phyloP scores from a whole-genome alignment of 2,797 vertebrate species.

The Mareca penelope region DNA sequence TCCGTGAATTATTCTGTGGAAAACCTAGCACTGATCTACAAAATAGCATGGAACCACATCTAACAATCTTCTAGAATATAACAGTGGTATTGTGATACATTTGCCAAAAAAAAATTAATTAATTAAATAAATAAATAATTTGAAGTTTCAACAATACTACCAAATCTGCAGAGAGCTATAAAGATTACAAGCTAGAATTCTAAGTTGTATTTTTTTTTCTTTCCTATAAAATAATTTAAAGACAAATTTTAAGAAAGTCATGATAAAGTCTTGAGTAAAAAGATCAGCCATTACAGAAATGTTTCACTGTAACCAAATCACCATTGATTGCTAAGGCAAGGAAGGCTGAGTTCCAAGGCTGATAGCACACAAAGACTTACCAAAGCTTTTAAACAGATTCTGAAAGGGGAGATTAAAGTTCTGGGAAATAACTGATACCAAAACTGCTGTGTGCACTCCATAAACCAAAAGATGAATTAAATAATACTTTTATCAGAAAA shows the following conservation, averaged over 20 bases:
- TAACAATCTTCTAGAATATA: background rate
- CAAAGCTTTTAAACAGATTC: background rate
- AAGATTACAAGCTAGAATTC: background rate
- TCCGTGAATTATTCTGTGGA: background rate
- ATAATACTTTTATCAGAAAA: background rate
- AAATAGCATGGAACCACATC: background rate
- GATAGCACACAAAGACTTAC: background rate
- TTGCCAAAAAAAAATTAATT: background rate
- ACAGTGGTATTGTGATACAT: background rate
- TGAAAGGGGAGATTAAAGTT: background rate
- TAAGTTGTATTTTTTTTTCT: background rate
- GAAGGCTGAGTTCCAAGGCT: background rate
- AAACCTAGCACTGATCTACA: background rate
- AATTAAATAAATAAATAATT: background rate
- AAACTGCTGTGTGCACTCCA: background rate
- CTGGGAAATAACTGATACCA: background rate
- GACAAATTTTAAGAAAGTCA: background rate
- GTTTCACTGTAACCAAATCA: background rate
- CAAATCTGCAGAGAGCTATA: background rate
- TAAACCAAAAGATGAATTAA: background rate
- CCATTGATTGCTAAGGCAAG: background rate
- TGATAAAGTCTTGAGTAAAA: background rate
- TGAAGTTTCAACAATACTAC: background rate
- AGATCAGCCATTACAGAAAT: background rate
- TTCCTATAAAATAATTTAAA: background rate